Base-by-base conservation (phyloP, 2,113 vertebrate genomes). In the Chitala chitala region DNA sequence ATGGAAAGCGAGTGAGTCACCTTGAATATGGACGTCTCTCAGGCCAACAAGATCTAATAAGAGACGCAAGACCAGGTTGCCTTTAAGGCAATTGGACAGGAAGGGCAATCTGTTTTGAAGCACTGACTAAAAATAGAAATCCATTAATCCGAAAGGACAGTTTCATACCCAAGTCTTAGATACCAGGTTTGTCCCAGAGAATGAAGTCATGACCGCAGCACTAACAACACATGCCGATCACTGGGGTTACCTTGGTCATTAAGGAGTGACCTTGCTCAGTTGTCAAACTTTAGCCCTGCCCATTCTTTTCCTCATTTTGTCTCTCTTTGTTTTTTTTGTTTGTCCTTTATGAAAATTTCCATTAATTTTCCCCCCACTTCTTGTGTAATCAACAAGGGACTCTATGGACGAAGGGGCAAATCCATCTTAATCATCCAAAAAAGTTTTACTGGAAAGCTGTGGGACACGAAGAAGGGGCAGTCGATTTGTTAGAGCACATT, bases 371-470 rank as follows among this genome's bases (percentile, higher is more conserved):
- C n/a, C 38, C 36, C 46, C 7, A 7, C 48, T 53, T 50, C 24
- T 5, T 12, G 13, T 9, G 29, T 61, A 61, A 61, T 61, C 24
- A 61, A 31, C 26, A 33, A 29, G 9, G 58, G 26, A 61, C 17
- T 33, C 46, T 56, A 7, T 24, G n/a, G 54, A 56, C 54, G 24
- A 22, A 51, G 54, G 54, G 10, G 24, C 36, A 46, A 58, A 58
- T 44, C 38, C 24, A 46, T 56, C 24, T 59, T 46, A 59, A 72
- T 72, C 70, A 58, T 12, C 70, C 24, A 51, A 66, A 65, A 38
- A 72, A 72, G 54, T 72, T 58, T 31, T 24, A 46, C 9, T 10
- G 70, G 38, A 58, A 38, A 44, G 6, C 38, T 17, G 10, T 36
- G 33, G 54, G 22, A 31, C 7, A 72, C 17, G 38, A 44, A 29